A percentile compares a stretch with the other conserved stretches of the same genome.
These are phyloP conservation scores for Austrofundulus limnaeus DNA, from an alignment of 2,113 vertebrate genomes.

Conservation along the genomic window DNA sequence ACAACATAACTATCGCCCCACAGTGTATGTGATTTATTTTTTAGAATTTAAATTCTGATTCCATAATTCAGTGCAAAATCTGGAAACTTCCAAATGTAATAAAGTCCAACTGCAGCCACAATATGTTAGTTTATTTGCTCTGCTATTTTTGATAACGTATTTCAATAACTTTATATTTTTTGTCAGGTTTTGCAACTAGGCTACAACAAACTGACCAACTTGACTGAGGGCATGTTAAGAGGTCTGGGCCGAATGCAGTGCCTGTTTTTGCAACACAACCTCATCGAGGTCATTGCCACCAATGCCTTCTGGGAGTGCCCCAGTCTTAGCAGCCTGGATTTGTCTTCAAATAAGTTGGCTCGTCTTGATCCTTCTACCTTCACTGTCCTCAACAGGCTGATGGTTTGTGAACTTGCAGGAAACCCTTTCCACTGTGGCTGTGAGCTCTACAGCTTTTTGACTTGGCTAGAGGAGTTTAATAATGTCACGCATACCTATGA, in stretches of 20 bases:
- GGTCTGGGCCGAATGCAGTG: constrained; percentile 94
- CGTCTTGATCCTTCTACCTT: constrained; percentile 91
- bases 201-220: constrained; percentile 95
- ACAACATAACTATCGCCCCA: not conserved
- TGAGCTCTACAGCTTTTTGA: constrained; percentile 91
- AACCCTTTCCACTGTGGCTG: constrained; percentile 98
- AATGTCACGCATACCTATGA: constrained; percentile 97
- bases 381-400: constrained; percentile 84
- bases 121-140: too few relatives aligned
- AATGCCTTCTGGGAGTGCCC: constrained; percentile 95
- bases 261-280: constrained; percentile 96
- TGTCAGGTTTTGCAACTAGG: constrained; percentile 90
- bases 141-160: not conserved
- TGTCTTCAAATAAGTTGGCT: constrained; percentile 94
- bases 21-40: not conserved
- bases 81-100: not conserved
- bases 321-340: constrained; percentile 93
- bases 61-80: not conserved
- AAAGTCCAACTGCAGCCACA: too few relatives aligned
- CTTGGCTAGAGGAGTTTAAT: constrained; percentile 94
- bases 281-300: constrained; percentile 92
- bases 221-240: constrained; percentile 94
- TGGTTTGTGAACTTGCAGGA: constrained; percentile 93
- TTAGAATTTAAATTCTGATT: not conserved
- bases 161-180: not conserved